Percentiles rank a stretch among this genome's conserved stretches.
Evolutionary conservation across 1,140 invertebrate species (phyloP).

Genomic region (Aporrectodea caliginosa): DNA sequence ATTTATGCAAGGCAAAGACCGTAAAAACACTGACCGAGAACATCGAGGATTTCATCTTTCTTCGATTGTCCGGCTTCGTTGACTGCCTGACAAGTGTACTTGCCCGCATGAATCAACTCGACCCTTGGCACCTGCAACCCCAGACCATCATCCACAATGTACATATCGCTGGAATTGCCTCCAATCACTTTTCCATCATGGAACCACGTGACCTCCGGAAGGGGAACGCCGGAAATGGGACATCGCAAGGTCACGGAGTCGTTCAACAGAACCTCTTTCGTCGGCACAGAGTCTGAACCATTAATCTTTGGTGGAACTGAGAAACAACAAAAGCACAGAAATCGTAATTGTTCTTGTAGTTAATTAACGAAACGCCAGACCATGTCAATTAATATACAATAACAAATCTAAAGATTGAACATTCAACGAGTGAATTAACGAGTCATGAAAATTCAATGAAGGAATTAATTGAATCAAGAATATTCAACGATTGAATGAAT

Average conservation of each 20-base stretch:
- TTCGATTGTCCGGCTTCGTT: slow-evolving; percentile 67
- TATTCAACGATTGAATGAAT: too few species aligned
- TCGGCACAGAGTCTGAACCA: slow-evolving; percentile 16
- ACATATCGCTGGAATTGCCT: slow-evolving; percentile 27
- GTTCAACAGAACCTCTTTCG: slow-evolving; percentile 29
- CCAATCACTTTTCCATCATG: slow-evolving; percentile 16
- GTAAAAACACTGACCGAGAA: slow-evolving; percentile 67
- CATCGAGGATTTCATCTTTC: slow-evolving; percentile 63
- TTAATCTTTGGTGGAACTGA: slow-evolving; percentile 35
- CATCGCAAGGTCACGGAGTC: slow-evolving; percentile 33
- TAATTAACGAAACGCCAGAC: too few species aligned
- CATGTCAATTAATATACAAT: too few species aligned
- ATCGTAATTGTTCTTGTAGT: too few species aligned
- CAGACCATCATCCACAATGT: slow-evolving; percentile 36
- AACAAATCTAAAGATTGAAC: too few species aligned
- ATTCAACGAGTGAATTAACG: too few species aligned
- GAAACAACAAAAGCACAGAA: too few species aligned
- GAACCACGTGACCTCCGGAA: slow-evolving; percentile 34
- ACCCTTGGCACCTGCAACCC: slow-evolving; percentile 2
- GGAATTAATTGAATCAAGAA: too few species aligned
- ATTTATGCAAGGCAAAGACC: too few species aligned
- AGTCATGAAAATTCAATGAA: too few species aligned
- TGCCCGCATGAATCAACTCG: slow-evolving; percentile 39
- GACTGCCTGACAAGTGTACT: slow-evolving; percentile 63
- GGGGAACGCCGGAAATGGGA: slow-evolving; percentile 32